Evolutionary conservation across 2,113 vertebrate species (phyloP), one percentile per base, ranked within the genome.

Genomic region (Sterrhoptilus dennistouni): DNA sequence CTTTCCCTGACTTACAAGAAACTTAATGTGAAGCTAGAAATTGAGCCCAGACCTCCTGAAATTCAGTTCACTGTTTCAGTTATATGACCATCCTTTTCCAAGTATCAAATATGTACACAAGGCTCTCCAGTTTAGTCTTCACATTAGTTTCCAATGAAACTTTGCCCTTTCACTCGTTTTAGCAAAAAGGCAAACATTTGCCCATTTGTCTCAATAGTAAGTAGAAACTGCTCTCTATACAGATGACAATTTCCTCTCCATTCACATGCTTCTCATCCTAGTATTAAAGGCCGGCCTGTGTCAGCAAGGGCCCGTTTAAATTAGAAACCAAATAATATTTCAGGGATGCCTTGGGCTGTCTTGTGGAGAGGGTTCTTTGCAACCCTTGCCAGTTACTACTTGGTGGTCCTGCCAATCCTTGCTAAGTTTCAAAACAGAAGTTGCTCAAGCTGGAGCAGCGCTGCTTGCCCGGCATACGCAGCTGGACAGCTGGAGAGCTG

Each of bases 371-470:
- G 86, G 83, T 61, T 97, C 93, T 95, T 96, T 92, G 95, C 95
- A 95, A 91, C 65, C 53, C 72, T 71, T 96, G 96, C 96, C 96
- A 97, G 96, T 95, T 96, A 90, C 86, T 92, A 76, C 96, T 96
- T 96, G 96, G 96, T 97, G 96, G 96, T 96, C 96, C 88, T 93
- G 96, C 96, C 96, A 95, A 65, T 96, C 96, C 86, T 92, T 72
- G 72, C 90, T 68, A 7, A 65, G 49, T 96, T 96, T 97, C 93
- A 95, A 96, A 97, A 97, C 93, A 95, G 44, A 89, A 83, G 80
- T 96, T 96, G 96, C 96, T 96, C 83, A 95, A 96, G 95, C 86
- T 84, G 11, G 11, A 79, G 45, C 70, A 70, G 90, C 27, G 1
- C 89, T 90, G 83, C 72, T 60, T 40, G 92, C 53, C 72, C 23